Evolutionary conservation across 30 jellyfish, hydroid and myxozoan species (phyloP), one percentile per base, ranked within the genome.

Genomic region (Cassiopea xamachana): DNA sequence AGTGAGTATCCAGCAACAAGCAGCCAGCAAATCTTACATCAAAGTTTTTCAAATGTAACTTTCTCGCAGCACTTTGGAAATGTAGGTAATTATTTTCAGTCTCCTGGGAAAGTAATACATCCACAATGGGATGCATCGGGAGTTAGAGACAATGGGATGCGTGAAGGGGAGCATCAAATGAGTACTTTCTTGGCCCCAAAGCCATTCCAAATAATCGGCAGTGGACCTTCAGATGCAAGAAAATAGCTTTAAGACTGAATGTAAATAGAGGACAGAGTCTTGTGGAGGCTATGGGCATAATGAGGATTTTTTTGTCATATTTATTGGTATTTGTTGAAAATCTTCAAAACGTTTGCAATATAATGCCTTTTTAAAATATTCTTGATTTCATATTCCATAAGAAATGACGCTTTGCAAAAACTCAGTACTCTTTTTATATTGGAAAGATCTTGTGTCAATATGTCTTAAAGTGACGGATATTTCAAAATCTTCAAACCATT

Each of bases 121-220:
- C 85, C 68, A 14, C 76, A 60, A 16, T 84, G 92, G 92, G 92
- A 84, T 5, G 60, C 84, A 49, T 48, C 92, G 46, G 77, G 19
- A 15, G 43, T 84, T 8, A 70, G 92, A 59, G 92, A 84, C 80
- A 51, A 46, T 14, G 76, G 84, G n/a, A 8, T 84, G 79, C 92
- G 71, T 49, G 71, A 17, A 16, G 83, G 85, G 46, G 92, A 51
- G 12, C 70, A 73, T 48, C 90, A 69, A 45, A 84, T 84, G 92
- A 50, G 62, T 19, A 16, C 85, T 7, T 49, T 84, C 19, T 71
- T 84, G 67, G 84, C 75, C 46, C 45, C 73, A 61, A 84, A 84
- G 43, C 58, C 92, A 8, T 84, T 84, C 45, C 92, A 84, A 85
- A 84, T 84, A 8, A 84, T 84, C 60, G 92, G 92, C 7, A 72